Evolutionary conservation across 1,140 invertebrate genomes (phyloP).

Genomic region (Scaptomyza graminum): DNA sequence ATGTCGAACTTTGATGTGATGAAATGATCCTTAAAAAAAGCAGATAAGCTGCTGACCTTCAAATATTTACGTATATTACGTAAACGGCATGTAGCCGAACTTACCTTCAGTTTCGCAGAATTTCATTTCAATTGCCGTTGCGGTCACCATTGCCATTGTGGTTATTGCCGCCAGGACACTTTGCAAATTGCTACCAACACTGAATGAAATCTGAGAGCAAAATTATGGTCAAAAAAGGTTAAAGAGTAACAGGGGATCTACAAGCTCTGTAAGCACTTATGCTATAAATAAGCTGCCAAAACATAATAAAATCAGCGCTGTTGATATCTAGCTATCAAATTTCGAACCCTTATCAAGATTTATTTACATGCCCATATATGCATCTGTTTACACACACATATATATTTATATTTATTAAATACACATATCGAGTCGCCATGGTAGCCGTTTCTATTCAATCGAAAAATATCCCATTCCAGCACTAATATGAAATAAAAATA

Average conservation of each 20-base stretch:
- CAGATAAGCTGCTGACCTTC: conserved; percentile 26
- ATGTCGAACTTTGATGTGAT: conserved; percentile 7
- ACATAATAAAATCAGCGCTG: too few species aligned
- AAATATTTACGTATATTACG: conserved; percentile 30
- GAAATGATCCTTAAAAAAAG: conserved; percentile 14
- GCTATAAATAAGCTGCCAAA: too few species aligned
- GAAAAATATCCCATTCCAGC: too few species aligned
- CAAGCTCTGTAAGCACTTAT: too few species aligned
- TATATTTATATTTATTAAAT: conserved; percentile 5
- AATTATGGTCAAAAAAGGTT: not conserved
- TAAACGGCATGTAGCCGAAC: conserved; percentile 36
- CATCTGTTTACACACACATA: not conserved
- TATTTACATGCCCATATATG: too few species aligned
- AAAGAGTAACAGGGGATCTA: not conserved
- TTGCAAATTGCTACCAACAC: conserved; percentile 34
- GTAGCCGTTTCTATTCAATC: not conserved
- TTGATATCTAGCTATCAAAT: too few species aligned
- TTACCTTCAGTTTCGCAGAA: conserved; percentile 61
- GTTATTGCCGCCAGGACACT: conserved; percentile 18
- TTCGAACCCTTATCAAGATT: too few species aligned
- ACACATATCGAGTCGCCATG: not conserved
- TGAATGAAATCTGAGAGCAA: not conserved
- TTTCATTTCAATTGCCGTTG: conserved; percentile 37
- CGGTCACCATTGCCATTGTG: not conserved
- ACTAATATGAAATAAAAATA: not conserved